These are phyloP conservation scores for Tribolium madens DNA, from an alignment of 1,140 invertebrate genomes.

Conservation along the genomic window DNA sequence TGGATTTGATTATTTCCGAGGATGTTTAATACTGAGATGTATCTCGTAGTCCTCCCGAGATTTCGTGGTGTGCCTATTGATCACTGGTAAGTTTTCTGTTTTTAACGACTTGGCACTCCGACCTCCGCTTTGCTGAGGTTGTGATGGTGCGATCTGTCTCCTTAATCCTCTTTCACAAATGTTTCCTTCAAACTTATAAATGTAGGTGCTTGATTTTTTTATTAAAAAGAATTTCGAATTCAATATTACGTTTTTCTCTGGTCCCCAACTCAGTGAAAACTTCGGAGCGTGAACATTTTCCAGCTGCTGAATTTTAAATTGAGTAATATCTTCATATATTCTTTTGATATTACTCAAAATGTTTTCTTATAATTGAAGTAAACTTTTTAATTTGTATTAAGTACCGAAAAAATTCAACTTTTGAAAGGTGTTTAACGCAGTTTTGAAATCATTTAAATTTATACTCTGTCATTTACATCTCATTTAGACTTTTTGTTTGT, in stretches of 20 bases:
- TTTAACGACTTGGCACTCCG: conserved; percentile 46
- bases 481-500: not conserved
- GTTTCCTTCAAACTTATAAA: conserved; percentile 49
- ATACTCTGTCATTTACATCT: not conserved
- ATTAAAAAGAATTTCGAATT: conserved; percentile 50
- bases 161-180: conserved; percentile 47
- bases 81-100: conserved; percentile 42
- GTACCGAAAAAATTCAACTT: conserved; percentile 11
- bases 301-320: conserved; percentile 42
- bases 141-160: conserved; percentile 44
- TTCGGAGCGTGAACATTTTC: conserved; percentile 39
- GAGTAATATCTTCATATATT: conserved; percentile 39
- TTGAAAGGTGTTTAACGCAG: not conserved
- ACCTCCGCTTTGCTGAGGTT: conserved; percentile 26
- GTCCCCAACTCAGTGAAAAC: conserved; percentile 12
- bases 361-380: conserved; percentile 33
- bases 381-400: conserved; percentile 34
- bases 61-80: conserved; percentile 19
- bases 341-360: conserved; percentile 35
- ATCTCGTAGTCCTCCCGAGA: conserved; percentile 10
- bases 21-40: not conserved
- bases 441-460: conserved; percentile 7
- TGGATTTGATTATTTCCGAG: not conserved
- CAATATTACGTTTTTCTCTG: conserved; percentile 41
- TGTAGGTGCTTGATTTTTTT: conserved; percentile 46